Evolutionary conservation across 2,888 invertebrate species (phyloP), one percentile per base, ranked within the genome.

Genomic region (Apantesis nais): DNA sequence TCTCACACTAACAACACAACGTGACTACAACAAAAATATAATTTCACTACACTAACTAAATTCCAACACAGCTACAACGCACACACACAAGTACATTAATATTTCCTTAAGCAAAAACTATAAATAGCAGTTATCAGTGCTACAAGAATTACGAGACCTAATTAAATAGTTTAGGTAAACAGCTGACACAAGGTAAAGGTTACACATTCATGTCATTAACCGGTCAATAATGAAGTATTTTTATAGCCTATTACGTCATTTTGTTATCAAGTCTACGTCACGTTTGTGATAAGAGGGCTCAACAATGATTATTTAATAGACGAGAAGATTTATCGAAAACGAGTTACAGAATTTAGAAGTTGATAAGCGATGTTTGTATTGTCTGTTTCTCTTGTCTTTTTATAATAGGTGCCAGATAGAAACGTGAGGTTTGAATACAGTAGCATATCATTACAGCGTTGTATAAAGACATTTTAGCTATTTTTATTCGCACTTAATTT

Each of bases 201-300:
- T 77, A 76, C 75, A 74, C 71, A 74, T 74, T 68, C 67, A 69
- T 72, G 77, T 80, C 72, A 77, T 76, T 74, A 82, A 74, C 72
- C 77, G 79, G 72, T 74, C 78, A 76, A 75, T 81, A 78, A 79
- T 79, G 58, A 71, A 71, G 62, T 73, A 81, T 80, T 78, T 79
- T 79, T 80, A 82, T 76, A 58, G 22, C 63, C 39, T 67, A 25
- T 79, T 67, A 79, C 82, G 80, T 82, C 82, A 82, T 48, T 34
- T 25, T 25, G 69, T 76, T 75, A 80, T 82, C 77, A 73, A 16
- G 44, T 37, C 61, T 72, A 79, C 81, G 80, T 82, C 80, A 81
- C 55, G 62, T 73, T 71, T 70, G 70, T 78, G 81, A 78, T 81
- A 77, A 75, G 62, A 12, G 48, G 34, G 48, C 60, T 61, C 58